phyloP scores from a whole-genome alignment of 2,888 invertebrate species.

The Trachelus iudaicus region DNA sequence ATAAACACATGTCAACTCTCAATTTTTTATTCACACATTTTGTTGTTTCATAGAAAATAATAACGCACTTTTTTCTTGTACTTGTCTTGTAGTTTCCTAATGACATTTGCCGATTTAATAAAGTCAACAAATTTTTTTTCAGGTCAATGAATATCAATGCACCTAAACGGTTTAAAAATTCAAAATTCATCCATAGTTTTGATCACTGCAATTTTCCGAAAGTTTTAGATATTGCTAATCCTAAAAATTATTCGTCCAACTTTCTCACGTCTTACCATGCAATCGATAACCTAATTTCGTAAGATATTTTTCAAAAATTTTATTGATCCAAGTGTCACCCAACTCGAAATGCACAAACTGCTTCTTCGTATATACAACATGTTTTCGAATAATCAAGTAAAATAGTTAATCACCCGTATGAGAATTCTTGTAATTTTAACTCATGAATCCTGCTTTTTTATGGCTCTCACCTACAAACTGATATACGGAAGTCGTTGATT shows the following conservation, averaged over 20 bases:
- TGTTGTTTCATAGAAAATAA: background rate
- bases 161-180: too few species aligned
- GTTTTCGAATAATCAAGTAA: background rate
- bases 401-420: background rate
- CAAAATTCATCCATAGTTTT: background rate
- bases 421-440: background rate
- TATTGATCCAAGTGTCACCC: background rate
- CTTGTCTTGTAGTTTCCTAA: background rate
- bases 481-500: background rate
- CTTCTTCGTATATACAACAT: background rate
- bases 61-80: background rate
- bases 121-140: background rate
- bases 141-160: too few species aligned
- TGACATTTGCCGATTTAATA: background rate
- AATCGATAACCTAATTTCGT: background rate
- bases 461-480: background rate
- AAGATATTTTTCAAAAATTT: background rate
- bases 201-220: background rate
- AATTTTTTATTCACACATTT: background rate
- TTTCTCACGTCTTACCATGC: background rate
- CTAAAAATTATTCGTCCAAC: background rate
- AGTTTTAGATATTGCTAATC: background rate
- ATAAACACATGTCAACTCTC: background rate
- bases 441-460: background rate
- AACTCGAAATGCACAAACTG: background rate